phyloP scores from a whole-genome alignment of 2,797 vertebrate genomes.

The Sphaeramia orbicularis region DNA sequence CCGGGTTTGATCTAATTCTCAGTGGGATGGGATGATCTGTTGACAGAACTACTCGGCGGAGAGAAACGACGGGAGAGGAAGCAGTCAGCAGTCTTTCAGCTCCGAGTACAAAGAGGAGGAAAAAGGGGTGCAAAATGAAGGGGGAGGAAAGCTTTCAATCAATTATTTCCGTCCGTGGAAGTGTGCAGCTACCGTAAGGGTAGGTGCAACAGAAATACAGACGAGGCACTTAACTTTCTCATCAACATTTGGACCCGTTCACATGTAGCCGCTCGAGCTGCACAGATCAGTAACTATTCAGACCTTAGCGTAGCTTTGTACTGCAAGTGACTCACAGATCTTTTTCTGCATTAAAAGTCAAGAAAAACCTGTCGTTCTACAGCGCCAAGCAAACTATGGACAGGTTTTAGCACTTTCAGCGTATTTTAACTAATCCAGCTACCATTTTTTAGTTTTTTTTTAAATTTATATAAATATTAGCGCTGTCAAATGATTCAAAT shows the following conservation, averaged over 20 bases:
- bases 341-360: no score
- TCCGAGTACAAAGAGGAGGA: constrained; percentile 31
- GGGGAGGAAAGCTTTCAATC: constrained; percentile 59
- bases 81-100: constrained; percentile 54
- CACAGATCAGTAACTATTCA: no score
- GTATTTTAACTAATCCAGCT: no score
- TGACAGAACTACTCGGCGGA: constrained; percentile 69
- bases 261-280: no score
- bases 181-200: constrained; percentile 4
- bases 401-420: no score
- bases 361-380: no score
- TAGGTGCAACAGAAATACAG: neutral
- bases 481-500: no score
- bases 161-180: constrained; percentile 33
- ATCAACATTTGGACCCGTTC: constrained; percentile 11
- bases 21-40: constrained; percentile 72
- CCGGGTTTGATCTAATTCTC: constrained; percentile 76
- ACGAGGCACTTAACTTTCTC: constrained; percentile 8
- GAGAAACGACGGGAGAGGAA: constrained; percentile 40
- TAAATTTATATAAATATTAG: no score
- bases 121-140: constrained; percentile 33
- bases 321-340: no score
- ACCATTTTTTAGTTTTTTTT: no score
- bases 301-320: no score
- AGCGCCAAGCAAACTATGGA: no score